These are phyloP conservation scores for Acronicta psi DNA, from an alignment of 2,888 invertebrate genomes.

Conservation along the genomic window DNA sequence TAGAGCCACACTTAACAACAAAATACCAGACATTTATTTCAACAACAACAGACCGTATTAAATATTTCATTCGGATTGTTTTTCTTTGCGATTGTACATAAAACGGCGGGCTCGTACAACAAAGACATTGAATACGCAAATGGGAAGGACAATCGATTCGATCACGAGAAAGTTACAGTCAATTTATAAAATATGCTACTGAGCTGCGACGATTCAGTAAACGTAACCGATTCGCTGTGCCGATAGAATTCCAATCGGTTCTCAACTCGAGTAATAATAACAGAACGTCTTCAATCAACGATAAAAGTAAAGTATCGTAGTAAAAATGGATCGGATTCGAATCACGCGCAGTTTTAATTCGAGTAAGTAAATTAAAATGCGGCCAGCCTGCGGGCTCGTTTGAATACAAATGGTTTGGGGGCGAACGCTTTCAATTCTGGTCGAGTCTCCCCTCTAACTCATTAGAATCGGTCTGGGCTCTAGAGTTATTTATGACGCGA, in stretches of 20 bases:
- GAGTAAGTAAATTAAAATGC: constrained; percentile 88
- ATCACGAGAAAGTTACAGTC: constrained; percentile 70
- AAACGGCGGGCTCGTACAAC: constrained; percentile 40
- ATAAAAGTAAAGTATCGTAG: constrained; percentile 84
- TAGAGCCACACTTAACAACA: constrained; percentile 14
- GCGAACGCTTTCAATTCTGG: constrained; percentile 78
- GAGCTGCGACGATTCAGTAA: constrained; percentile 58
- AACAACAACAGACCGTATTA: constrained; percentile 14
- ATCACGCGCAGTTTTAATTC: constrained; percentile 88
- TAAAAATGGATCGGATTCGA: constrained; percentile 79
- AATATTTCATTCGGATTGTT: constrained; percentile 43
- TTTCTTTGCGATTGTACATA: constrained; percentile 28
- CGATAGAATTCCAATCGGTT: constrained; percentile 63
- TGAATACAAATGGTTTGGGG: constrained; percentile 87
- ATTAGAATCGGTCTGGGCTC: constrained; percentile 75
- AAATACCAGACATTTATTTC: constrained; percentile 19
- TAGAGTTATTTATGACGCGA: constrained; percentile 75
- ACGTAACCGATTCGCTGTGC: constrained; percentile 56
- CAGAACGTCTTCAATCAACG: constrained; percentile 83
- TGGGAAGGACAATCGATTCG: constrained; percentile 73
- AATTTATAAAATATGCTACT: constrained; percentile 75
- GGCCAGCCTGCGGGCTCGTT: constrained; percentile 75
- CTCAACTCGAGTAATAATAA: constrained; percentile 67
- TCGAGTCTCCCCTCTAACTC: constrained; percentile 70
- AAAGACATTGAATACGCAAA: constrained; percentile 65